Evolutionary conservation across 2,888 invertebrate species (phyloP).

Genomic region (Suillia variegata): DNA sequence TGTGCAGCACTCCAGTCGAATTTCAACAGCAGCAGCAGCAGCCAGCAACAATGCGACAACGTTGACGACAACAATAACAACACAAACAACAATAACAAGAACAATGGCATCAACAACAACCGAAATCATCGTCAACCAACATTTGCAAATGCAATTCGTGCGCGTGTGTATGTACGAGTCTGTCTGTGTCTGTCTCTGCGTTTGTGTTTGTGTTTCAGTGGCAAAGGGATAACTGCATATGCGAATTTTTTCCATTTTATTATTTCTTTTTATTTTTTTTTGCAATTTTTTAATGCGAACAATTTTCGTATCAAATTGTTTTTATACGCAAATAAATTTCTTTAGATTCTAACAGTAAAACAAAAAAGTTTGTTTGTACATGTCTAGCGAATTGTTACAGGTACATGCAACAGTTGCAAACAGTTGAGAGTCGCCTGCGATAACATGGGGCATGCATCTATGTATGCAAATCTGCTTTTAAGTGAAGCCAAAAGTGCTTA

Average conservation of each 20-base stretch:
- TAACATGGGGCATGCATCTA: too few species aligned
- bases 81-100: constrained; percentile 46
- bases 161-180: constrained; percentile 4
- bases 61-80: constrained; percentile 22
- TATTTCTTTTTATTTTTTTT: too few species aligned
- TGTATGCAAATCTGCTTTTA: too few species aligned
- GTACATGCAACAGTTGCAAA: constrained; percentile 5
- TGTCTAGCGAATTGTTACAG: too few species aligned
- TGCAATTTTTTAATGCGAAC: constrained; percentile 46
- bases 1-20: too few species aligned
- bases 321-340: constrained; percentile 50
- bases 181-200: constrained; percentile 20
- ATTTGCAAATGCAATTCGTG: constrained; percentile 19
- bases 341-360: constrained; percentile 18
- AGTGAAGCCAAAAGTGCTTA: too few species aligned
- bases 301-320: constrained; percentile 52
- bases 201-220: constrained; percentile 25
- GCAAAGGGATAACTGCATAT: constrained; percentile 49
- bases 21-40: constrained; percentile 8
- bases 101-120: constrained; percentile 19
- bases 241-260: constrained; percentile 29
- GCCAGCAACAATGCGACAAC: not conserved
- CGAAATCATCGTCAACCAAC: constrained; percentile 10
- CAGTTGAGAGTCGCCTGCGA: too few species aligned
- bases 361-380: not conserved